phyloP scores from a whole-genome alignment of 2,797 vertebrate species.

The Eidolon dupreanum region DNA sequence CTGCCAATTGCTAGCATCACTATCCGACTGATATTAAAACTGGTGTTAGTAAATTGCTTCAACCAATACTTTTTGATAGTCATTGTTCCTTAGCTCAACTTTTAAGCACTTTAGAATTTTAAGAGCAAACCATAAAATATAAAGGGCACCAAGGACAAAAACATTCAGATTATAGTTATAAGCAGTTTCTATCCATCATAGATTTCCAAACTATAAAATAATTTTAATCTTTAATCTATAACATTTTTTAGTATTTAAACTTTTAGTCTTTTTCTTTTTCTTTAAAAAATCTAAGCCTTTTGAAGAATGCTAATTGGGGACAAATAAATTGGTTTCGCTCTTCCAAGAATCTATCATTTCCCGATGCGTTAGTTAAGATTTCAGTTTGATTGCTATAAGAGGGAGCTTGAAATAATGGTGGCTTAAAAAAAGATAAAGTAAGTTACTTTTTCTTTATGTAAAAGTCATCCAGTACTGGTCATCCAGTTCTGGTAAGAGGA shows the following conservation, averaged over 20 bases:
- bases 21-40: conserved; percentile 54
- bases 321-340: background rate
- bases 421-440: background rate
- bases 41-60: conserved; percentile 56
- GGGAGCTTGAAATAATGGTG: background rate
- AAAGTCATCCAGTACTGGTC: background rate
- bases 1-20: background rate
- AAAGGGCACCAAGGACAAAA: conserved; percentile 65
- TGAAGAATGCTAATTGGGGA: background rate
- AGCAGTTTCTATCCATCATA: background rate
- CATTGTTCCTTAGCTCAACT: conserved; percentile 5
- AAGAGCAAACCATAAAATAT: conserved; percentile 59
- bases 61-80: background rate
- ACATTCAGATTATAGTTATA: conserved; percentile 60
- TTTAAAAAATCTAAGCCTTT: conserved; percentile 13
- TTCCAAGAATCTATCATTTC: background rate
- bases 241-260: background rate
- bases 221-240: conserved; percentile 13
- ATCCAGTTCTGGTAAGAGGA: background rate
- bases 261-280: background rate
- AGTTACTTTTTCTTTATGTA: background rate
- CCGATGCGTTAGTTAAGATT: background rate
- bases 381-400: background rate
- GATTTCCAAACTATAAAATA: conserved; percentile 61
- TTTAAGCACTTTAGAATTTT: conserved; percentile 56